Evolutionary conservation across 2,888 invertebrate genomes (phyloP).

Genomic region (Drosophila eohydei): DNA sequence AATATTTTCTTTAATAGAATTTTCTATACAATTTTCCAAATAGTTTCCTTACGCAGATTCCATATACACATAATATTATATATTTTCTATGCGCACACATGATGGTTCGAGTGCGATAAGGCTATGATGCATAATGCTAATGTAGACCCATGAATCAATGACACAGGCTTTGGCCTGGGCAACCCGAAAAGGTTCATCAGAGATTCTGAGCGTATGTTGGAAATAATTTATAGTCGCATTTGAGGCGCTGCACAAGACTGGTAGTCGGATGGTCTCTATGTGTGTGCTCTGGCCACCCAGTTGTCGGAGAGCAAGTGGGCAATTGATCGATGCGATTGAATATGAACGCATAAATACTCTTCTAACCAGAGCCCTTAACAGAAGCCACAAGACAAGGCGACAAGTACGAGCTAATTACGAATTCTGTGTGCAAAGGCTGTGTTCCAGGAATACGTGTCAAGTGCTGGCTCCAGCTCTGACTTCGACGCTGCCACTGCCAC

Average conservation of each 20-base stretch:
- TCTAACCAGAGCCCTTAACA: conserved; percentile 43
- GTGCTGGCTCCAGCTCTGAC: conserved; percentile 39
- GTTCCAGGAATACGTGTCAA: conserved; percentile 78
- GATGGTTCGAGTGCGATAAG: conserved; percentile 22
- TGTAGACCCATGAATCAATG: conserved; percentile 51
- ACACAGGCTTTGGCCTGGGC: conserved; percentile 33
- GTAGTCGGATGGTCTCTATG: conserved; percentile 39
- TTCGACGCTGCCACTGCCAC: not conserved
- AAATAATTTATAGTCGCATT: conserved; percentile 75
- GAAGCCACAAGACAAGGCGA: conserved; percentile 7
- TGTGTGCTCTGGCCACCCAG: conserved; percentile 52
- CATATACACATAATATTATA: not conserved
- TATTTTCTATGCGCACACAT: conserved; percentile 4
- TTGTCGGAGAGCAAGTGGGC: conserved; percentile 49
- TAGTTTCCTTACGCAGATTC: no score
- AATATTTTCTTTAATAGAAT: not conserved
- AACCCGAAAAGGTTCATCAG: conserved; percentile 43
- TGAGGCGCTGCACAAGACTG: conserved; percentile 60
- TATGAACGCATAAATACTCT: conserved; percentile 70
- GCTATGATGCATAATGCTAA: conserved; percentile 23
- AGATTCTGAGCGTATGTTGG: conserved; percentile 57
- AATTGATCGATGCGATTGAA: conserved; percentile 63
- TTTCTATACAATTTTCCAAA: no score
- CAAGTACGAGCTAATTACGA: conserved; percentile 56
- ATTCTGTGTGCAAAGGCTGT: conserved; percentile 63